Conservation (phyloP, 1,140 invertebrate genomes). For the Conus betulinus region DNA sequence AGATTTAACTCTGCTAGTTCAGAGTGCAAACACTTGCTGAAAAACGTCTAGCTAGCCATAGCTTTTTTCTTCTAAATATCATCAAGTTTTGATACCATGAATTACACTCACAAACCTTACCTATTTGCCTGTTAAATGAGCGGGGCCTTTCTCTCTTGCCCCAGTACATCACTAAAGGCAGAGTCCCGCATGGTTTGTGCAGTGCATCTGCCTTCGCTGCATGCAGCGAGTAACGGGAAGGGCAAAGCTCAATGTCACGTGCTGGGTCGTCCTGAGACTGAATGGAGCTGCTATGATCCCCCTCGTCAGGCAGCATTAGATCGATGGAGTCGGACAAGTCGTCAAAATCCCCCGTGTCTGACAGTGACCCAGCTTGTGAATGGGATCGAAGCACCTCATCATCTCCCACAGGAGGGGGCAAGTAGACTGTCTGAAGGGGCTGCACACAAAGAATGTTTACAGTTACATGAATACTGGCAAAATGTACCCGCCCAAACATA, state of each 20-base stretch:
- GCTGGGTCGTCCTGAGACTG: constrained; percentile 49
- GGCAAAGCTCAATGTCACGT: constrained; percentile 58
- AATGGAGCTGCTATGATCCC: not conserved
- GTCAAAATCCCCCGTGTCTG: constrained; percentile 49
- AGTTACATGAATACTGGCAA: too few relatives aligned
- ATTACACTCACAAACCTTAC: constrained; percentile 46
- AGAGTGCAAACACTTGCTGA: too few relatives aligned
- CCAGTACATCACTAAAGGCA: constrained; percentile 69
- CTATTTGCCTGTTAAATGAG: constrained; percentile 63
- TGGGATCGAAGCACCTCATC: constrained; percentile 50
- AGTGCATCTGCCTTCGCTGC: constrained; percentile 53
- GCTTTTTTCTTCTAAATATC: not conserved
- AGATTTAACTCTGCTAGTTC: too few relatives aligned
- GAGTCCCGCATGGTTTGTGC: constrained; percentile 62
- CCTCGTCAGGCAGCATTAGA: constrained; percentile 50
- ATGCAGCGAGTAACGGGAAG: constrained; percentile 67
- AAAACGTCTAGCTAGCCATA: too few relatives aligned
- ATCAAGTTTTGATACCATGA: not conserved
- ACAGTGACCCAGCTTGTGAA: constrained; percentile 27
- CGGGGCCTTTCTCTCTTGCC: constrained; percentile 58
- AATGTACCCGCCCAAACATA: too few relatives aligned
- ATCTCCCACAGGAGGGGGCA: constrained; percentile 62
- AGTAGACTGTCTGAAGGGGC: constrained; percentile 60
- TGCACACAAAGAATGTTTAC: constrained; percentile 28
- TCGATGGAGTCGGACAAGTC: constrained; percentile 62